phyloP scores from a whole-genome alignment of 2,113 vertebrate species.

The Gnathonemus longibarbis region DNA sequence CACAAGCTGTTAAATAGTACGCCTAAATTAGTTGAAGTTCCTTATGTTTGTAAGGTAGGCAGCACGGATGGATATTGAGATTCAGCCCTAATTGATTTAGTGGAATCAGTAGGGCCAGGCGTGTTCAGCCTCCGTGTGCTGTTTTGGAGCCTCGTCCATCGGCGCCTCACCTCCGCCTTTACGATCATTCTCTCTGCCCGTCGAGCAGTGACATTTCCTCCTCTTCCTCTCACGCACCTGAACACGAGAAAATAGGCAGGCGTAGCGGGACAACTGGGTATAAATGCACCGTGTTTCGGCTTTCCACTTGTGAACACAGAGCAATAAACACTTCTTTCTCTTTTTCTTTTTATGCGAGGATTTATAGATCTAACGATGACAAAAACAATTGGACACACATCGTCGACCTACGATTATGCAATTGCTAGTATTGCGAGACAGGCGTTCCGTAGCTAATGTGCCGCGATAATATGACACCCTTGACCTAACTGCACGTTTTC shows the following conservation, averaged over 20 bases:
- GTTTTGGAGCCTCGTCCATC: constrained; percentile 7
- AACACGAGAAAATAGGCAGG: constrained; percentile 49
- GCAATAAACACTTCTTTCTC: constrained; percentile 61
- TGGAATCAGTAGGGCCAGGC: not conserved
- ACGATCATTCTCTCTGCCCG: constrained; percentile 42
- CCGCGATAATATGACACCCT: constrained; percentile 69
- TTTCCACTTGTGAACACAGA: constrained; percentile 64
- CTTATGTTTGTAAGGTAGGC: not conserved
- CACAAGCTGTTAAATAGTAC: not conserved
- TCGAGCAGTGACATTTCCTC: constrained; percentile 55
- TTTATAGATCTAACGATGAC: constrained; percentile 62
- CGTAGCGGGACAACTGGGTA: constrained; percentile 49
- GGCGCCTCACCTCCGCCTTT: not conserved
- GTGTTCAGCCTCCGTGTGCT: not conserved
- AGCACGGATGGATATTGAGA: not conserved
- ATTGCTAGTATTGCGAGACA: constrained; percentile 72
- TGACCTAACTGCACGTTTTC: constrained; percentile 76
- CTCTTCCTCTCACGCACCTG: constrained; percentile 53
- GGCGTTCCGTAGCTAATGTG: constrained; percentile 71
- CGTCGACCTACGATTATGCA: constrained; percentile 72
- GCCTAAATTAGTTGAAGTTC: not conserved
- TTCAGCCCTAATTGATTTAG: not conserved
- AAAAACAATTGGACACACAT: constrained; percentile 63
- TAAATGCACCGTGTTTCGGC: constrained; percentile 46
- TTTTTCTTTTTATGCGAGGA: constrained; percentile 53